Percentiles rank a stretch among this genome's conserved stretches.
Conservation (phyloP, 2,888 invertebrate species). For the Cosmia pyralina region DNA sequence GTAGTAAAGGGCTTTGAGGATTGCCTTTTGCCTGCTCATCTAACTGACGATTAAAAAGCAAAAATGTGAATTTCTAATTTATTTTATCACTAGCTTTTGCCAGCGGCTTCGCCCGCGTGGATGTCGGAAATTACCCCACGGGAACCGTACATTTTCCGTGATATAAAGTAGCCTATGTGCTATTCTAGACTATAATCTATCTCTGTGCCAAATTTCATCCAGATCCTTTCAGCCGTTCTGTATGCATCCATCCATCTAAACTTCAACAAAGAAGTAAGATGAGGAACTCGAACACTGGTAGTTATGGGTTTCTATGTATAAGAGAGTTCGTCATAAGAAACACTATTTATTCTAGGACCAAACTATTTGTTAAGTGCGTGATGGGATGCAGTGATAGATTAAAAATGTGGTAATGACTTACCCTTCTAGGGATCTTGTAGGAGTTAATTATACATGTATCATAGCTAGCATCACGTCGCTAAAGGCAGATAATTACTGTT, state of each 20-base stretch:
- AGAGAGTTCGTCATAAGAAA: background rate
- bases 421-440: constrained; percentile 27
- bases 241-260: no score
- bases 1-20: background rate
- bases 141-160: no score
- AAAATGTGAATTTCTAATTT: background rate
- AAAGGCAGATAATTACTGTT: constrained; percentile 32
- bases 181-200: no score
- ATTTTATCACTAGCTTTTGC: background rate
- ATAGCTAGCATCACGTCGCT: background rate
- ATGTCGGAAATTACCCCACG: no score
- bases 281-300: no score
- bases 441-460: constrained; percentile 40
- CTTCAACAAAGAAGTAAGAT: no score
- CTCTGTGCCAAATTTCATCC: no score
- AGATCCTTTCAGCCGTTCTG: no score
- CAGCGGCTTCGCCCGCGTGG: no score
- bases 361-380: constrained; percentile 3
- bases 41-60: no score
- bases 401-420: constrained; percentile 25
- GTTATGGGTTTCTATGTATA: background rate
- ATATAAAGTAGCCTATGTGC: no score
- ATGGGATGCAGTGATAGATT: constrained; percentile 12
- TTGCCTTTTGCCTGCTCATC: background rate
- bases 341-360: background rate